These are phyloP conservation scores for Clusia tigrina DNA, from an alignment of 2,888 invertebrate species.

Conservation along the genomic window DNA sequence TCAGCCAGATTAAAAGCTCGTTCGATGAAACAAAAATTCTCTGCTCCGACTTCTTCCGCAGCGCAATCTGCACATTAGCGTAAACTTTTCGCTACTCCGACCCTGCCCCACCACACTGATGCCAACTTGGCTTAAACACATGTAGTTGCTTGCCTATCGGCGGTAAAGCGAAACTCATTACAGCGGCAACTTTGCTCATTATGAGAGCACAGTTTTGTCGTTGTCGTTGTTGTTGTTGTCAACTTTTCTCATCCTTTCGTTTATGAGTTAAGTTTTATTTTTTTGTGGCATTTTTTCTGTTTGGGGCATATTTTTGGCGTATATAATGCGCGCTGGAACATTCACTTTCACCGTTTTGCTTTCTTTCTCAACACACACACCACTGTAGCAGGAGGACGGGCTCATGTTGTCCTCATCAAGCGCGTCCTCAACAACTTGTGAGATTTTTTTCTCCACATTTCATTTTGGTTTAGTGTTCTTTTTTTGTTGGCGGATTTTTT, in stretches of 20 bases:
- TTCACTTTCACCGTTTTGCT: slow-evolving; percentile 35
- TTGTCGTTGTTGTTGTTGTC: slow-evolving; percentile 27
- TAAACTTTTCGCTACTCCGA: neutral
- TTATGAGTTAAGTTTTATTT: slow-evolving; percentile 5
- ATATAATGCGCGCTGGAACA: slow-evolving; percentile 9
- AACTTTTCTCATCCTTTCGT: slow-evolving; percentile 1
- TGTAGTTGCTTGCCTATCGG: neutral
- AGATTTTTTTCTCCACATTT: neutral
- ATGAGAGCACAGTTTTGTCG: slow-evolving; percentile 31
- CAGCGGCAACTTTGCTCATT: slow-evolving; percentile 44
- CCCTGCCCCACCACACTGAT: neutral
- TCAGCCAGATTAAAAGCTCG: slow-evolving; percentile 9
- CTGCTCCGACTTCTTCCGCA: neutral
- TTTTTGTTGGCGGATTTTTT: neutral
- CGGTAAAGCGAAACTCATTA: slow-evolving; percentile 41
- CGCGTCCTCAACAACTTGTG: neutral
- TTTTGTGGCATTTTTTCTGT: neutral
- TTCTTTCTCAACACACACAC: slow-evolving; percentile 10
- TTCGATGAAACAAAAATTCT: slow-evolving; percentile 3
- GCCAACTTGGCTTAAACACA: neutral
- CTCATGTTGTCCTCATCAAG: slow-evolving; percentile 13
- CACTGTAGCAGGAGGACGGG: slow-evolving; percentile 2
- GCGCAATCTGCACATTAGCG: slow-evolving; percentile 2
- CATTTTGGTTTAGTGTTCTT: neutral
- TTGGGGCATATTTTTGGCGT: slow-evolving; percentile 2